Evolutionary conservation across 2,113 vertebrate species (phyloP).

Genomic region (Astatotilapia flaviijosephi): DNA sequence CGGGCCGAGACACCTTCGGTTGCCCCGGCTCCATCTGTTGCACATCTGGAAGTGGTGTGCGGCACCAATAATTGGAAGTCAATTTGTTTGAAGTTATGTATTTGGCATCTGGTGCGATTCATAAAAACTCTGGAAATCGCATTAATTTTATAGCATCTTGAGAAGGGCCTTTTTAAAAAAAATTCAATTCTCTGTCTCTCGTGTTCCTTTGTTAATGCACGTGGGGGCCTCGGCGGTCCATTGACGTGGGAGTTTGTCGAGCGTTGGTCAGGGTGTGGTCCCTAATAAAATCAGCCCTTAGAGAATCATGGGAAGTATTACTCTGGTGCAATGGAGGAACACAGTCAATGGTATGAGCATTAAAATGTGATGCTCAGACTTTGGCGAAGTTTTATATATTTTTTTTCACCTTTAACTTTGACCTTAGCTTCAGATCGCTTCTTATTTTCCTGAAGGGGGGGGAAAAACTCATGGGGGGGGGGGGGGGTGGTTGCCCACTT

Average conservation of each 20-base stretch:
- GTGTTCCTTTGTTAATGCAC: slow-evolving; percentile 58
- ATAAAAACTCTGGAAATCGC: slow-evolving; percentile 75
- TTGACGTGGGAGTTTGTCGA: slow-evolving; percentile 56
- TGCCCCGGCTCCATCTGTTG: slow-evolving; percentile 70
- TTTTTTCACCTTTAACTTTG: slow-evolving; percentile 17
- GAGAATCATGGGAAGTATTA: slow-evolving; percentile 39
- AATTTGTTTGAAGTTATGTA: slow-evolving; percentile 84
- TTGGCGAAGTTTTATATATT: neutral
- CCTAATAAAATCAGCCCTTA: slow-evolving; percentile 46
- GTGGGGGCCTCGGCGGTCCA: slow-evolving; percentile 28
- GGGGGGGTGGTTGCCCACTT: no score
- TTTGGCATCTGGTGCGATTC: slow-evolving; percentile 76
- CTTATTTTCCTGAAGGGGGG: slow-evolving; percentile 9
- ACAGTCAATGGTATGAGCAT: neutral
- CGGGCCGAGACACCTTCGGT: slow-evolving; percentile 65
- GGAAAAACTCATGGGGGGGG: neutral
- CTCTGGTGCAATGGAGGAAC: neutral
- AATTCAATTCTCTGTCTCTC: slow-evolving; percentile 29
- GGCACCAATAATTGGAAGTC: slow-evolving; percentile 77
- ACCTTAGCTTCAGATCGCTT: slow-evolving; percentile 37
- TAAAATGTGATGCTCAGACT: neutral
- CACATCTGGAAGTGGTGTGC: slow-evolving; percentile 77
- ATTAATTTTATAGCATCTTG: slow-evolving; percentile 73
- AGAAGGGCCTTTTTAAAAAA: neutral
- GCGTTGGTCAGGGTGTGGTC: slow-evolving; percentile 60